Evolutionary conservation across 2,113 vertebrate genomes (phyloP).

Genomic region (Lipophrys pholis): DNA sequence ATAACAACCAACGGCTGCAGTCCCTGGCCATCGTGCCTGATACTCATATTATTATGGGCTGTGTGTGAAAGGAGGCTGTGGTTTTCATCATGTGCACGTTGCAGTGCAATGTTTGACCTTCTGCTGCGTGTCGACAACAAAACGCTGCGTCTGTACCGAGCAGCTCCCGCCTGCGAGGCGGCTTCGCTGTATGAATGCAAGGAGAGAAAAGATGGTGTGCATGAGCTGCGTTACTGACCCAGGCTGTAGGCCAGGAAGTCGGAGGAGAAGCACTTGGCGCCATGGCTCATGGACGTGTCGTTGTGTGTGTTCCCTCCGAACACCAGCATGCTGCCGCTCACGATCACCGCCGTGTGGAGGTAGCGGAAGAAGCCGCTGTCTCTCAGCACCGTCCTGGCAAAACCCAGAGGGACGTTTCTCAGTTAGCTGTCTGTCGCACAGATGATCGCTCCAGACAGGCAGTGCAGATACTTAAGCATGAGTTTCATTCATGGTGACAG

Average conservation of each 20-base stretch:
- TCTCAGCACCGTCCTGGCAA: constrained; percentile 91
- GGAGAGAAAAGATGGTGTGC: background rate
- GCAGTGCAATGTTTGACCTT: constrained; percentile 48
- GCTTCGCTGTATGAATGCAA: background rate
- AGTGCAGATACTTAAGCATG: background rate
- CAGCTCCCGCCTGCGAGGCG: constrained; percentile 31
- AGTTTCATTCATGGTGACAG: background rate
- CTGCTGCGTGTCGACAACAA: constrained; percentile 12
- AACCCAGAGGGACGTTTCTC: too few relatives aligned
- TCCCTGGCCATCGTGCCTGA: too few relatives aligned
- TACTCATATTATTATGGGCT: too few relatives aligned
- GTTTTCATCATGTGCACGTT: too few relatives aligned
- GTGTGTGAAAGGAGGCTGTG: background rate
- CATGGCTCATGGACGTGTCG: constrained; percentile 98
- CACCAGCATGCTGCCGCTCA: constrained; percentile 93
- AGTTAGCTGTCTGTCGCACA: background rate
- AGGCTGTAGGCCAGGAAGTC: constrained; percentile 97
- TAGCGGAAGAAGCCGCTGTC: constrained; percentile 96
- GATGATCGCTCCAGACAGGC: background rate
- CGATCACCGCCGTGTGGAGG: constrained; percentile 93
- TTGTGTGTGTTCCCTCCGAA: constrained; percentile 99
- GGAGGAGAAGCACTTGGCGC: constrained; percentile 96
- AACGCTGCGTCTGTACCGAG: constrained; percentile 23
- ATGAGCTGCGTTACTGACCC: constrained; percentile 82
- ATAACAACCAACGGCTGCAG: too few relatives aligned